Percentiles rank a stretch among this genome's conserved stretches.
Evolutionary conservation across 2,888 invertebrate genomes (phyloP).

Genomic region (Aleiodes alternator): DNA sequence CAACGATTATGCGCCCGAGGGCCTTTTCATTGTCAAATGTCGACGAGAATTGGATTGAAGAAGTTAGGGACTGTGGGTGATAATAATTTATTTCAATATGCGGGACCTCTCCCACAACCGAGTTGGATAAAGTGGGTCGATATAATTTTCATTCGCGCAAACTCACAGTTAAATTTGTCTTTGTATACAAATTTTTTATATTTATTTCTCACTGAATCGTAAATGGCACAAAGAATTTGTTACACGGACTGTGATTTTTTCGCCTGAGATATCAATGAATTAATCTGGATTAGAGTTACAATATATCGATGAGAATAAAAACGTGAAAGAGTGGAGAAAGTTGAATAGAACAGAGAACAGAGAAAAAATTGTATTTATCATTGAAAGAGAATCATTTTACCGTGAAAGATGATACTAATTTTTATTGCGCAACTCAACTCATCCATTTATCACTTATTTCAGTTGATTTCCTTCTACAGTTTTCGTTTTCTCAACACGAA

Average conservation of each 20-base stretch:
- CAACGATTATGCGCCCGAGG: constrained; percentile 22
- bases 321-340: neutral
- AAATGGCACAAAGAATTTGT: constrained; percentile 17
- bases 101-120: constrained; percentile 25
- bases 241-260: constrained; percentile 20
- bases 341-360: neutral
- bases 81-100: constrained; percentile 37
- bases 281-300: constrained; percentile 1
- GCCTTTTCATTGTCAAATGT: constrained; percentile 11
- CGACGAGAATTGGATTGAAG: constrained; percentile 28
- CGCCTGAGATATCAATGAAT: constrained; percentile 18
- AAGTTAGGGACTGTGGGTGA: constrained; percentile 23
- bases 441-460: constrained; percentile 14
- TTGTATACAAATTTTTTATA: constrained; percentile 7
- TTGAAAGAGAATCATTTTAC: no score
- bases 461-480: neutral
- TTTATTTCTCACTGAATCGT: neutral
- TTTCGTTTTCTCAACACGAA: neutral
- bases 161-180: neutral
- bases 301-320: constrained; percentile 7
- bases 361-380: neutral
- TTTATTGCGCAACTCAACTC: neutral
- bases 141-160: constrained; percentile 27
- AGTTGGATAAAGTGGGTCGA: constrained; percentile 8
- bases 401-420: constrained; percentile 7